Conservation (phyloP, 2,797 vertebrate genomes). For the Phataginus tricuspis region DNA sequence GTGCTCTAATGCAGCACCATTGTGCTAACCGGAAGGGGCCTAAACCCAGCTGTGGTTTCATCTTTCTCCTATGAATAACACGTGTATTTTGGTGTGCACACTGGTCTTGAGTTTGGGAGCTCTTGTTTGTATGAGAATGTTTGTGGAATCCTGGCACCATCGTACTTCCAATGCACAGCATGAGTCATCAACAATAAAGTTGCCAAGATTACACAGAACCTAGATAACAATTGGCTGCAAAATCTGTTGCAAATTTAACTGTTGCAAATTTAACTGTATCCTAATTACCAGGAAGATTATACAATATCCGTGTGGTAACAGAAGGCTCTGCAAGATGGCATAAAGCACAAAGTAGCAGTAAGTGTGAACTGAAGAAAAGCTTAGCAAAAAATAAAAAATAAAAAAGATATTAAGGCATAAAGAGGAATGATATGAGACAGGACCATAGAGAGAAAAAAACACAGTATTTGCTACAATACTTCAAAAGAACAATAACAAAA, state of each 20-base stretch:
- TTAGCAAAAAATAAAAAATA: not conserved
- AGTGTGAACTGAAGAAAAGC: not conserved
- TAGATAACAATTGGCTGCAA: slow-evolving; percentile 25
- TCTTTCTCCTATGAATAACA: not conserved
- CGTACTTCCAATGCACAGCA: not conserved
- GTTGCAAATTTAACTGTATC: slow-evolving; percentile 27
- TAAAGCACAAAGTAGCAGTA: not conserved
- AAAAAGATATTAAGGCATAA: not conserved
- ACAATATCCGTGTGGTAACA: slow-evolving; percentile 32
- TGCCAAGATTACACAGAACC: slow-evolving; percentile 20
- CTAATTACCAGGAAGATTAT: slow-evolving; percentile 46
- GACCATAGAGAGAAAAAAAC: not conserved
- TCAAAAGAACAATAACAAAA: not conserved
- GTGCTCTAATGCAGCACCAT: not conserved
- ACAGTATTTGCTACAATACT: not conserved
- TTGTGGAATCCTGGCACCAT: not conserved
- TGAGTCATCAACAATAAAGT: not conserved
- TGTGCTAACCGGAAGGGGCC: not conserved
- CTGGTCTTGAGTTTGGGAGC: not conserved
- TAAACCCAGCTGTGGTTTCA: not conserved
- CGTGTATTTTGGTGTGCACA: not conserved
- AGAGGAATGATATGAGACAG: not conserved
- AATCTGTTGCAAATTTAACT: too few species aligned
- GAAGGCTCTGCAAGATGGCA: not conserved
- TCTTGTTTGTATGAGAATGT: not conserved